A percentile compares a stretch with the other conserved stretches of the same genome.
Conservation (phyloP, 2,888 invertebrate genomes). For the Mimumesa dahlbomi region DNA sequence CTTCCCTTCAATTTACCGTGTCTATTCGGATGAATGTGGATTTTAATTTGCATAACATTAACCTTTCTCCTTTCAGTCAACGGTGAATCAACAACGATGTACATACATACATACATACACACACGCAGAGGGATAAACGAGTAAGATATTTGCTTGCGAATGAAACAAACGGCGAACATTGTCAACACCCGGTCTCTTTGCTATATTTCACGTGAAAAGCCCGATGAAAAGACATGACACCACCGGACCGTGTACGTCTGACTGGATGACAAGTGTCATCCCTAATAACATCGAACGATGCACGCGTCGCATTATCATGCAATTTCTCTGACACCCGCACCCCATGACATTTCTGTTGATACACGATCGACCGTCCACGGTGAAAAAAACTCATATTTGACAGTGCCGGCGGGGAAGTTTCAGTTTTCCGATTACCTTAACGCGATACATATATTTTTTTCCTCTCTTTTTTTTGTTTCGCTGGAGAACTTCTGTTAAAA, state of each 20-base stretch:
- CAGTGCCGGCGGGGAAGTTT: too few species aligned
- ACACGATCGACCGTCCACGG: constrained; percentile 7
- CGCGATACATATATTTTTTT: too few species aligned
- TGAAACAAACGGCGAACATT: too few species aligned
- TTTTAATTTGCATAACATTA: not conserved
- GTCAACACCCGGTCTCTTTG: too few species aligned
- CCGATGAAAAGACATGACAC: constrained; percentile 3
- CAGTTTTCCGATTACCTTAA: too few species aligned
- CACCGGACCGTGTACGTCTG: constrained; percentile 1
- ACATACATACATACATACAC: not conserved
- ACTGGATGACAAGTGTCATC: constrained; percentile 31
- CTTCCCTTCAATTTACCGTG: not conserved
- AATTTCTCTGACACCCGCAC: not conserved
- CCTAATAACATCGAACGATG: constrained; percentile 24
- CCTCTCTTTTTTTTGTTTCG: too few species aligned
- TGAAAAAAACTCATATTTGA: too few species aligned
- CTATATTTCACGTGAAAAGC: too few species aligned
- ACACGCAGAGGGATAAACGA: too few species aligned
- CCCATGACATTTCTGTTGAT: constrained; percentile 13
- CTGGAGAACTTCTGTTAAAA: too few species aligned
- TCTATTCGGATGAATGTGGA: not conserved
- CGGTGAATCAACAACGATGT: not conserved
- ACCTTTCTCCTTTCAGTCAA: not conserved
- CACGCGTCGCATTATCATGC: constrained; percentile 25
- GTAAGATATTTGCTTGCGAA: too few species aligned